Percentiles rank a stretch among this genome's conserved stretches.
These are phyloP conservation scores for Drosophila aldrichi DNA, from an alignment of 2,888 invertebrate genomes.

Conservation along the genomic window DNA sequence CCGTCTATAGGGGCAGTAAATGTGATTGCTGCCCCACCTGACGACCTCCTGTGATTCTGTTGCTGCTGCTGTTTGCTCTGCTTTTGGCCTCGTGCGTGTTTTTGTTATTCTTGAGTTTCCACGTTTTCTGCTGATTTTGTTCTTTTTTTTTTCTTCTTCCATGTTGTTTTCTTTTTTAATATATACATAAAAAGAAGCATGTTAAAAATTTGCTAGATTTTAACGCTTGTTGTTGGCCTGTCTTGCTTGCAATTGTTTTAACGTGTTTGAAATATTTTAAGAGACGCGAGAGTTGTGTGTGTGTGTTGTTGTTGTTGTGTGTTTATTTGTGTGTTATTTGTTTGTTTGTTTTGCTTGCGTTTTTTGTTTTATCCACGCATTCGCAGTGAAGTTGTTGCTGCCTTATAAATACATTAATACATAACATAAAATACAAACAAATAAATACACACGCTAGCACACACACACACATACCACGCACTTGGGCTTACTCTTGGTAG, in stretches of 20 bases:
- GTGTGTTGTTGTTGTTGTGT: conserved; percentile 11
- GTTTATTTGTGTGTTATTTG: conserved; percentile 37
- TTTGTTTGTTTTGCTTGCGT: conserved; percentile 48
- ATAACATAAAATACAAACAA: conserved; percentile 40
- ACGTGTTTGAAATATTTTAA: conserved; percentile 75
- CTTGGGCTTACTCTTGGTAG: conserved; percentile 28
- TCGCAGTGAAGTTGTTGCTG: conserved; percentile 70
- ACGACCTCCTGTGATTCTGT: neutral
- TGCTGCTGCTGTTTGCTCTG: conserved; percentile 18
- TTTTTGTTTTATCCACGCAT: conserved; percentile 61
- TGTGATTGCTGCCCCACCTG: conserved; percentile 56
- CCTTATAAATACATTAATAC: conserved; percentile 56
- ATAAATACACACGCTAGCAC: neutral
- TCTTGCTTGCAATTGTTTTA: conserved; percentile 65
- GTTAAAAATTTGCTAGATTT: conserved; percentile 61
- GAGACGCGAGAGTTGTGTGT: conserved; percentile 22
- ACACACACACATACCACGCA: conserved; percentile 31
- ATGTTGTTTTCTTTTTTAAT: conserved; percentile 11
- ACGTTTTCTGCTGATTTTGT: conserved; percentile 2
- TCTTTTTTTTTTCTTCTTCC: neutral
- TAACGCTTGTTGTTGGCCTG: conserved; percentile 48
- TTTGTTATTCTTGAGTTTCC: conserved; percentile 35
- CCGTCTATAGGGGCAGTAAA: conserved; percentile 59
- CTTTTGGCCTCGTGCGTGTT: conserved; percentile 46
- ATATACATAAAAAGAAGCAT: conserved; percentile 52